A percentile compares a stretch with the other conserved stretches of the same genome.
phyloP scores from a whole-genome alignment of 1,140 invertebrate genomes.

The Diorhabda carinulata region DNA sequence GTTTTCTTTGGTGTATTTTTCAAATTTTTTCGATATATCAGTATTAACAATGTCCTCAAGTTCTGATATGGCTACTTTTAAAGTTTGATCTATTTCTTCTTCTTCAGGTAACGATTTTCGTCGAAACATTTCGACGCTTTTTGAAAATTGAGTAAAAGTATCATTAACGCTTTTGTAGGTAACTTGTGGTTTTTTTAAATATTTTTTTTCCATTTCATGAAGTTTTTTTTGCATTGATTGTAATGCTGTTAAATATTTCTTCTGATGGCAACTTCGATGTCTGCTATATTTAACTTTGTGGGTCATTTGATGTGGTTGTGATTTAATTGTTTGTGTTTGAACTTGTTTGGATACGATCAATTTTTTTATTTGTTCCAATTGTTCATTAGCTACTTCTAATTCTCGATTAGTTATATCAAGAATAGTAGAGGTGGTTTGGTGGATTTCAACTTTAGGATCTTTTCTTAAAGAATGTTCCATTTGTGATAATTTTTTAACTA shows the following conservation, averaged over 20 bases:
- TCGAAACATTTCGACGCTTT: slow-evolving; percentile 27
- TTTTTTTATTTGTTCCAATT: slow-evolving; percentile 22
- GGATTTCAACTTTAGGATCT: background rate
- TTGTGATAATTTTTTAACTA: slow-evolving; percentile 5
- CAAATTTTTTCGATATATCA: background rate
- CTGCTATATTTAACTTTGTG: slow-evolving; percentile 5
- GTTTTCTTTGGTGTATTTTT: background rate
- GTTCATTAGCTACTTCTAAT: slow-evolving; percentile 20
- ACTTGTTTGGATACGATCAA: slow-evolving; percentile 16
- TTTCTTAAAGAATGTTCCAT: background rate
- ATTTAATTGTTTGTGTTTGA: background rate
- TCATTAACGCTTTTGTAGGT: slow-evolving; percentile 29
- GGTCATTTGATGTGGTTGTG: background rate
- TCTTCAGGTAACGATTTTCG: slow-evolving; percentile 22
- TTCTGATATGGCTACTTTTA: slow-evolving; percentile 22
- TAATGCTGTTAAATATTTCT: slow-evolving; percentile 23
- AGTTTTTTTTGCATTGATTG: slow-evolving; percentile 24
- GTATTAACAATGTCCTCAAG: slow-evolving; percentile 23
- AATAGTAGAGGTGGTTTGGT: background rate
- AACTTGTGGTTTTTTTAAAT: slow-evolving; percentile 26
- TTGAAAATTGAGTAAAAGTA: slow-evolving; percentile 21
- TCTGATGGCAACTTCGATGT: slow-evolving; percentile 1
- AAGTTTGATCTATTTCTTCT: slow-evolving; percentile 27
- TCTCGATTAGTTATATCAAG: slow-evolving; percentile 28
- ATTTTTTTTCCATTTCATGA: slow-evolving; percentile 33